A percentile compares a stretch with the other conserved stretches of the same genome.
These are phyloP conservation scores for Aulostomus chinensis DNA, from an alignment of 2,797 vertebrate species.

Conservation along the genomic window DNA sequence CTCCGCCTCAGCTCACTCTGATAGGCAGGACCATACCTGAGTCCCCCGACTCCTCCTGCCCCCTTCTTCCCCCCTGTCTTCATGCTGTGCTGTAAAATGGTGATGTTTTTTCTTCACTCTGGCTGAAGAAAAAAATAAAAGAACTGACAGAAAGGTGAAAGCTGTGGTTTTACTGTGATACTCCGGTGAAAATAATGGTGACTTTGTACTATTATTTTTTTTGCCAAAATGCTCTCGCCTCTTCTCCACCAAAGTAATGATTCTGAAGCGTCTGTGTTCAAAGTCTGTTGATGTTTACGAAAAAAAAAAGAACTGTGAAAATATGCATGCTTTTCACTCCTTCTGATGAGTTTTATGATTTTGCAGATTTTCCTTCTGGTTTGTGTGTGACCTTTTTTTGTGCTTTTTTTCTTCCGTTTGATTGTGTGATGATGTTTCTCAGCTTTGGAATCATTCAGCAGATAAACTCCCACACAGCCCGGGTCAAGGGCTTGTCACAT, in stretches of 20 bases:
- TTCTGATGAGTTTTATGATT: slow-evolving; percentile 77
- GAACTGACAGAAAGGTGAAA: slow-evolving; percentile 85
- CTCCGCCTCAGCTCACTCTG: slow-evolving; percentile 38
- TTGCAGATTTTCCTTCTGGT: slow-evolving; percentile 74
- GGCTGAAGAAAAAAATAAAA: slow-evolving; percentile 83
- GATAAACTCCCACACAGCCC: slow-evolving; percentile 74
- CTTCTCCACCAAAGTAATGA: slow-evolving; percentile 85
- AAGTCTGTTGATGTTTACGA: slow-evolving; percentile 61
- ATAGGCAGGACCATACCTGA: slow-evolving; percentile 65
- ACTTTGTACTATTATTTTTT: slow-evolving; percentile 86
- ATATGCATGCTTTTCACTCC: slow-evolving; percentile 93
- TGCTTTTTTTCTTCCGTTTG: slow-evolving; percentile 50
- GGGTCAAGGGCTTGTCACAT: slow-evolving; percentile 54
- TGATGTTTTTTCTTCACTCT: slow-evolving; percentile 84
- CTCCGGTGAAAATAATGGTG: slow-evolving; percentile 86
- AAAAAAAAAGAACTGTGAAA: slow-evolving; percentile 85
- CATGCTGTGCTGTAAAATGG: slow-evolving; percentile 85
- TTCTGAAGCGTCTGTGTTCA: slow-evolving; percentile 83
- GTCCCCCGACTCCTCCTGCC: slow-evolving; percentile 62
- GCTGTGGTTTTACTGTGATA: slow-evolving; percentile 82
- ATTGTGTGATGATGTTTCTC: slow-evolving; percentile 56
- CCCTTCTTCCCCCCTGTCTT: slow-evolving; percentile 75
- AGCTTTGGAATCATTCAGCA: slow-evolving; percentile 85
- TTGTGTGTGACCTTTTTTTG: slow-evolving; percentile 57
- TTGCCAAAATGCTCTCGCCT: slow-evolving; percentile 85